phyloP scores from a whole-genome alignment of 1,140 invertebrate species.

The Drosophila bocqueti region DNA sequence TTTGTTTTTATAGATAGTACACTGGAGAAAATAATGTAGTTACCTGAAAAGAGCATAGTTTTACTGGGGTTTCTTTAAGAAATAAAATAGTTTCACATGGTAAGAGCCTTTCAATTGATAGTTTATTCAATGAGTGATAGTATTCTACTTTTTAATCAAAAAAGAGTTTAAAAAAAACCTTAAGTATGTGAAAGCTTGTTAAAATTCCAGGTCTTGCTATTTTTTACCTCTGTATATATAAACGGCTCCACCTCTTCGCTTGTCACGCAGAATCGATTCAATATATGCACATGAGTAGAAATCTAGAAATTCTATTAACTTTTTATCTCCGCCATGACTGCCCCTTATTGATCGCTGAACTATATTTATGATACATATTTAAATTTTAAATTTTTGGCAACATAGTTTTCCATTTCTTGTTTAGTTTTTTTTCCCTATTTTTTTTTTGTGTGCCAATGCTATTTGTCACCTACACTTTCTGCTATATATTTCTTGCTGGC shows the following conservation, averaged over 20 bases:
- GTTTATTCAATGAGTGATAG: not conserved
- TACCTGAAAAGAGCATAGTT: not conserved
- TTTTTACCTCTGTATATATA: not conserved
- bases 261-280: conserved; percentile 6
- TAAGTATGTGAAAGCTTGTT: too few relatives aligned
- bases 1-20: not conserved
- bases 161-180: too few relatives aligned
- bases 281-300: conserved; percentile 29
- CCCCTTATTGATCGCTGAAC: conserved; percentile 11
- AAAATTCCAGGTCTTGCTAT: not conserved
- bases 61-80: not conserved
- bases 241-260: not conserved
- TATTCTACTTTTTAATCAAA: not conserved
- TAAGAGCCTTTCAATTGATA: not conserved
- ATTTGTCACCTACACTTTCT: conserved; percentile 74
- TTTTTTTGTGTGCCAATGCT: conserved; percentile 28
- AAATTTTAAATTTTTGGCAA: conserved; percentile 51
- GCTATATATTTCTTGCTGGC: conserved; percentile 37
- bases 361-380: conserved; percentile 45
- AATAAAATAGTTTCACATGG: not conserved
- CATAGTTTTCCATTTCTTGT: conserved; percentile 45
- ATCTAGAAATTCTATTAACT: conserved; percentile 33
- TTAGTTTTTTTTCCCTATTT: conserved; percentile 1
- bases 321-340: conserved; percentile 4
- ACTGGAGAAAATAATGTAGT: not conserved